A percentile compares a stretch with the other conserved stretches of the same genome.
Evolutionary conservation across 1,140 invertebrate genomes (phyloP).

Genomic region (Drosophila pseudoananassae): DNA sequence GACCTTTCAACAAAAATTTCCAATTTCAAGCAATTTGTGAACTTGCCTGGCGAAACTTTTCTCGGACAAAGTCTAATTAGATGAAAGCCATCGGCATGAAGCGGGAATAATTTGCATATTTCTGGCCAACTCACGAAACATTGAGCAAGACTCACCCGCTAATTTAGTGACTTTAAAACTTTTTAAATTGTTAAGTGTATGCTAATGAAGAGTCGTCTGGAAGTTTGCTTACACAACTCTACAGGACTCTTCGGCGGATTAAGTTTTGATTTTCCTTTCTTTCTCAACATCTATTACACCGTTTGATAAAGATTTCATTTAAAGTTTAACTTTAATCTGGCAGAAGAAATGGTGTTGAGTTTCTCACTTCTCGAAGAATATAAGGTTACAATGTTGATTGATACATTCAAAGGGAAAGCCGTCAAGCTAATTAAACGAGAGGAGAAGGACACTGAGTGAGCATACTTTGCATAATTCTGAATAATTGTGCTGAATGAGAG

Average conservation of each 20-base stretch:
- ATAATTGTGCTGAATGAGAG: constrained; percentile 13
- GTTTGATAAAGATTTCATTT: constrained; percentile 18
- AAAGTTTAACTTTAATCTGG: not conserved
- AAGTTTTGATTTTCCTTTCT: constrained; percentile 18
- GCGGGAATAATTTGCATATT: constrained; percentile 45
- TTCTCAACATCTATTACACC: not conserved
- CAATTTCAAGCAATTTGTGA: constrained; percentile 37
- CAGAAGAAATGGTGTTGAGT: constrained; percentile 6
- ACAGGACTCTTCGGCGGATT: constrained; percentile 12
- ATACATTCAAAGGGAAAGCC: constrained; percentile 5
- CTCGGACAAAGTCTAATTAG: constrained; percentile 31
- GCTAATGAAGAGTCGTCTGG: constrained; percentile 26
- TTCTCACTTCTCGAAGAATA: constrained; percentile 20
- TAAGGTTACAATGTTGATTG: constrained; percentile 16
- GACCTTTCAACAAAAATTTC: constrained; percentile 28
- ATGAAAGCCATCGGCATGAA: constrained; percentile 37
- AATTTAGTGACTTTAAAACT: constrained; percentile 42
- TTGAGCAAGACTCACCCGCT: constrained; percentile 29
- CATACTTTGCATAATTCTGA: constrained; percentile 19
- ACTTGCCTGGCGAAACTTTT: constrained; percentile 22
- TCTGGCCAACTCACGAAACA: constrained; percentile 25
- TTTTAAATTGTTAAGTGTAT: constrained; percentile 35
- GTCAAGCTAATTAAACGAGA: constrained; percentile 17
- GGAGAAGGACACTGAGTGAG: not conserved
- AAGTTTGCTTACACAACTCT: constrained; percentile 2